Base-by-base conservation (phyloP, 2,888 invertebrate species). In the Zele albiditarsus region DNA sequence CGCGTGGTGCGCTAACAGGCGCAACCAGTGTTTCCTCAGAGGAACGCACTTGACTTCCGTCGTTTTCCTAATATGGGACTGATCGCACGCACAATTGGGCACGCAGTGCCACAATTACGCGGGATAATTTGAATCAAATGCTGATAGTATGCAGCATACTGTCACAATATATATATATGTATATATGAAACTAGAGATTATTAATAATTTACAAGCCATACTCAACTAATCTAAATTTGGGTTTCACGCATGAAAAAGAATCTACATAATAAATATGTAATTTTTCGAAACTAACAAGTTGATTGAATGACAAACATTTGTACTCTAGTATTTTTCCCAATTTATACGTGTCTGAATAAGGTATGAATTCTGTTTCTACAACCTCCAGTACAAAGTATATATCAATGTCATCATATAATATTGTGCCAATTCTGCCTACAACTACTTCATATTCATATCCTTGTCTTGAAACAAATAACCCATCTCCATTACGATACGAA, bases 181-280 rank as follows among this genome's bases (percentile, higher is more conserved):
- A 31, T 4, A 46, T 5, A 46, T 16, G 14, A 46, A 46, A 49
- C 16, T 23, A 8, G 3, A 46, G 16, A 5, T 31, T n/a, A n/a
- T 38, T 38, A 5, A 10, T 2, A 20, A n/a, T 53, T 53, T 53
- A 53, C 1, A 53, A 20, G 0, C n/a, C 49, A 53, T 20, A 23
- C 20, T 53, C 20, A 25, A 74, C 72, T 49, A 79, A 67, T 60
- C 66, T 74, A 49, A 73, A 72, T 16, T 71, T 74, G 2, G 76
- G 74, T 71, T 79, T 79, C n/a, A 79, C 74, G 57, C 73, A 77
- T 6, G 67, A 42, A 53, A 67, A 60, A 33, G 25, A 57, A 31
- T 70, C 71, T 31, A 66, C 38, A 16, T 38, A 49, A 38, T 79
- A 79, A 28, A 72, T 57, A 49, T 72, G 49, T 65, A 75, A 60